A percentile compares a stretch with the other conserved stretches of the same genome.
These are phyloP conservation scores for Ameiurus melas DNA, from an alignment of 2,113 vertebrate genomes.

Conservation along the genomic window DNA sequence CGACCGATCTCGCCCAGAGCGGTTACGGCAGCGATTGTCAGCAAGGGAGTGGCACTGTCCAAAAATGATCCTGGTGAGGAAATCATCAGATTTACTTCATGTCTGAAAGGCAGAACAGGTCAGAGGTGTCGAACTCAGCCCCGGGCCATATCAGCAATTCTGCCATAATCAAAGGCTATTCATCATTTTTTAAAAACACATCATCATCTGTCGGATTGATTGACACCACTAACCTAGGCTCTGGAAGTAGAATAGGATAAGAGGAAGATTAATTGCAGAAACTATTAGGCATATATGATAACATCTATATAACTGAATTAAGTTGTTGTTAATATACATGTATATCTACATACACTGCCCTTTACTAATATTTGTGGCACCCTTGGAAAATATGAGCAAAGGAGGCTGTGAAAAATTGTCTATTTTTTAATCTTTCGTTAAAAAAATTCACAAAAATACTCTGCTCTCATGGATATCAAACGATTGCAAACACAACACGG, in stretches of 20 bases:
- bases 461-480: too few relatives aligned
- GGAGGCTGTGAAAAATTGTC: too few relatives aligned
- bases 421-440: too few relatives aligned
- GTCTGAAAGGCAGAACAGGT: background rate
- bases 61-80: constrained; percentile 82
- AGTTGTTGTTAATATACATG: too few relatives aligned
- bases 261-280: background rate
- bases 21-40: constrained; percentile 86
- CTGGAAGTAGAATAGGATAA: background rate
- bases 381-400: too few relatives aligned
- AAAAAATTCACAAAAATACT: too few relatives aligned
- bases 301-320: too few relatives aligned
- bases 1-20: constrained; percentile 93
- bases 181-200: too few relatives aligned
- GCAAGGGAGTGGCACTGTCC: constrained; percentile 81
- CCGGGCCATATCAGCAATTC: background rate
- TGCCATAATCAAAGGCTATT: background rate
- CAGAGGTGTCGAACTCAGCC: background rate
- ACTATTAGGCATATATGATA: background rate
- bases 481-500: too few relatives aligned
- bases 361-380: too few relatives aligned
- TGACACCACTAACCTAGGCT: background rate
- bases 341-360: too few relatives aligned
- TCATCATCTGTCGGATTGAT: background rate
- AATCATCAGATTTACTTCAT: background rate